Evolutionary conservation across 1,140 invertebrate genomes (phyloP).

Genomic region (Lasioglossum baleicum): DNA sequence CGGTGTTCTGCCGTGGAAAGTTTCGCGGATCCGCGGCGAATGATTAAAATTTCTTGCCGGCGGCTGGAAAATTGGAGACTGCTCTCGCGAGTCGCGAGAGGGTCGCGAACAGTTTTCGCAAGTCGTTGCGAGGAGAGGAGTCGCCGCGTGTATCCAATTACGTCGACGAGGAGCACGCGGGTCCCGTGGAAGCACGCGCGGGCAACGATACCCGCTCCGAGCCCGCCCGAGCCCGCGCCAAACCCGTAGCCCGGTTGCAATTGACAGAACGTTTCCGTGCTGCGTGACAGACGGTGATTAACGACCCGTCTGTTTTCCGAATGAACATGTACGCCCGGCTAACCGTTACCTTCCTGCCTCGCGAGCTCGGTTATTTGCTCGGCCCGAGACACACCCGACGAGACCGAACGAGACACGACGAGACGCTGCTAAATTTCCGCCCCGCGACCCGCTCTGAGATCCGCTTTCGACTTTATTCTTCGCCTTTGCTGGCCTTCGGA

Average conservation of each 20-base stretch:
- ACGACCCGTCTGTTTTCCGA: constrained; percentile 31
- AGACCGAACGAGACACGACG: background rate
- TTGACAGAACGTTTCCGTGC: constrained; percentile 22
- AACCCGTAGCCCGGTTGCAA: constrained; percentile 3
- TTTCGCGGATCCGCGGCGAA: constrained; percentile 3
- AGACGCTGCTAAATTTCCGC: too few species aligned
- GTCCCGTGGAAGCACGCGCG: background rate
- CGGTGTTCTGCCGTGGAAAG: background rate
- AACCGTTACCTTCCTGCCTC: constrained; percentile 1
- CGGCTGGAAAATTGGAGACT: background rate
- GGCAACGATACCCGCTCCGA: background rate
- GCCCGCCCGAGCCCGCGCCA: too few species aligned
- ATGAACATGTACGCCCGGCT: constrained; percentile 25
- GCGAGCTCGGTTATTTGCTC: constrained; percentile 8
- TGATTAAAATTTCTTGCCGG: constrained; percentile 20
- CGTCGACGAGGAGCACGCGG: background rate
- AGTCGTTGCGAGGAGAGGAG: background rate
- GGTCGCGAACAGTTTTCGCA: background rate
- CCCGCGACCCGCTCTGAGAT: too few species aligned
- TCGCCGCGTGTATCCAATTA: background rate
- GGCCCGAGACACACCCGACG: background rate
- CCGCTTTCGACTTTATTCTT: too few species aligned
- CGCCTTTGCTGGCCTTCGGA: too few species aligned
- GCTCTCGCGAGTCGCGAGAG: background rate
- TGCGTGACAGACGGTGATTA: constrained; percentile 37